Base-by-base conservation (phyloP, 2,113 vertebrate genomes). In the Elaphurus davidianus region DNA sequence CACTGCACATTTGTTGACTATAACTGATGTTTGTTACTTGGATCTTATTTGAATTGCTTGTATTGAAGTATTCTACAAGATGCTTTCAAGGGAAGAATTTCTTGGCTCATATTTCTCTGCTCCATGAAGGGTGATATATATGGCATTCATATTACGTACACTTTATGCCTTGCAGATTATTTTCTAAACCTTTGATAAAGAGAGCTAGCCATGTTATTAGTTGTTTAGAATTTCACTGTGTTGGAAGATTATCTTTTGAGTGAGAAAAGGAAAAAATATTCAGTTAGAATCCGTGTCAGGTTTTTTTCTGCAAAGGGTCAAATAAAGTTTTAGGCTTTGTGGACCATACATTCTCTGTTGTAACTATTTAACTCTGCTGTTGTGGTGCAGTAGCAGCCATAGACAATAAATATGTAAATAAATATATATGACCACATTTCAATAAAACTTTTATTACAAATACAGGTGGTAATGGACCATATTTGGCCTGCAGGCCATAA, bases 211-310 rank as follows among this genome's bases (percentile, higher is more conserved):
- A 21, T 64, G 50, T 57, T 40, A 60, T 62, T 74, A 16, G 76
- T 71, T 85, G 59, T 92, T 93, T 98, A 92, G 36, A 94, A 96
- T 94, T 76, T 91, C 88, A 16, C 19, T 76, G 19, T 64, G 8
- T 90, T 90, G 59, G 25, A 85, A 52, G 36, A 27, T 88, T 81
- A 86, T 91, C 14, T n/a, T 93, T 90, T 62, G 47, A 87, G 82
- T 40, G 23, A 96, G 30, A 36, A 67, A 81, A 84, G 21, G 74
- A 76, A 95, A 67, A 76, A 90, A 67, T 5, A 57, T 15, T 45
- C 13, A 43, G 7, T 74, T 90, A 52, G 9, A 90, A 12, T 47
- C 21, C 84, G 0, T 76, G 4, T 90, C 45, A 89, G 33, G 4
- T 71, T 71, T 88, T 89, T 93, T 86, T 52, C 43, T 97, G 11